phyloP scores from a whole-genome alignment of 2,797 vertebrate species.

The Alca torda region DNA sequence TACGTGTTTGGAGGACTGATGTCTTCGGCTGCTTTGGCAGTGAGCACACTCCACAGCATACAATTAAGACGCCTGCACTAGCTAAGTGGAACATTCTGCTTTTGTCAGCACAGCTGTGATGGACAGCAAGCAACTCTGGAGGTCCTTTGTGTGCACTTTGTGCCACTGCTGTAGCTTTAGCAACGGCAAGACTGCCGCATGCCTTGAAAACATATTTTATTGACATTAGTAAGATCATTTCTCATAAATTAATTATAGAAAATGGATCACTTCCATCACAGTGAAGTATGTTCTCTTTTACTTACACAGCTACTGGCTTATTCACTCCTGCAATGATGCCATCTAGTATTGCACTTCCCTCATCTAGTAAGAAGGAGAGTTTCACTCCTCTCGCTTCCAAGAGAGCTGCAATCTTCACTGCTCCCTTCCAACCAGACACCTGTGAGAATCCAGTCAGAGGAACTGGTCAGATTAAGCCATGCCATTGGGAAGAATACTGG shows the following conservation, averaged over 20 bases:
- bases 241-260: neutral
- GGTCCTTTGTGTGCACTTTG: neutral
- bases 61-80: neutral
- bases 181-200: neutral
- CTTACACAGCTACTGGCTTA: slow-evolving; percentile 90
- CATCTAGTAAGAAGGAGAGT: slow-evolving; percentile 88
- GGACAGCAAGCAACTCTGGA: neutral
- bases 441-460: slow-evolving; percentile 49
- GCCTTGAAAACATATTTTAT: neutral
- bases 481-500: neutral
- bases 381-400: slow-evolving; percentile 82
- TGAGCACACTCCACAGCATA: neutral
- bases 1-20: neutral
- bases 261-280: neutral
- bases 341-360: slow-evolving; percentile 84
- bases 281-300: neutral
- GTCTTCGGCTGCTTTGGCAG: neutral
- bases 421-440: slow-evolving; percentile 84
- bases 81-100: neutral
- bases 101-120: neutral
- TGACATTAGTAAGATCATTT: neutral
- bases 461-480: neutral
- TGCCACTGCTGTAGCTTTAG: neutral
- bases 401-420: slow-evolving; percentile 81
- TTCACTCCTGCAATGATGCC: slow-evolving; percentile 79